Percentiles rank a stretch among this genome's conserved stretches.
Conservation (phyloP, 2,888 invertebrate genomes). For the Caenorhabditis zanzibari region DNA sequence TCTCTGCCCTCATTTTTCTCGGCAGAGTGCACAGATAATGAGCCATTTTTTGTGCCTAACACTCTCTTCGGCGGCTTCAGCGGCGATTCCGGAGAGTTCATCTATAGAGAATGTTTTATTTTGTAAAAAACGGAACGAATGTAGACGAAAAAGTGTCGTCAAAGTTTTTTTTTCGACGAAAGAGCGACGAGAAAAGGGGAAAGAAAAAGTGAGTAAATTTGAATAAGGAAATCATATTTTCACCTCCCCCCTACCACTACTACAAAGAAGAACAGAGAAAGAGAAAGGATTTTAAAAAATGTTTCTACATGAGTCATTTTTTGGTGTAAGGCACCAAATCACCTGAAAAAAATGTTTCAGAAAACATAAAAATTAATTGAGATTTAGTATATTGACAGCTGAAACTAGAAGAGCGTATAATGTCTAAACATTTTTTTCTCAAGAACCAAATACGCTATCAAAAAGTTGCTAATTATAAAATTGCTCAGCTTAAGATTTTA, state of each 20-base stretch:
- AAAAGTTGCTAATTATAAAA: too few species aligned
- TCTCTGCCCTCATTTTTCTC: conserved; percentile 53
- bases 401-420: too few species aligned
- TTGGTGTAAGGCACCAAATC: too few species aligned
- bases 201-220: conserved; percentile 40
- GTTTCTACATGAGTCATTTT: neutral
- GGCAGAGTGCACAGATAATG: conserved; percentile 14
- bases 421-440: too few species aligned
- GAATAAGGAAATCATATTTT: conserved; percentile 51
- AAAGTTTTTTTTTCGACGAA: neutral
- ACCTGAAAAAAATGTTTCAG: too few species aligned
- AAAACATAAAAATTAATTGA: neutral
- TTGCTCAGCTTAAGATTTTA: too few species aligned
- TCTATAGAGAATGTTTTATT: neutral
- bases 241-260: neutral
- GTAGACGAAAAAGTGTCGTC: conserved; percentile 7
- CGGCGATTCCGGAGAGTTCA: conserved; percentile 21
- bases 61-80: conserved; percentile 67
- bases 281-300: neutral
- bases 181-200: neutral
- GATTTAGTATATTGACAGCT: neutral
- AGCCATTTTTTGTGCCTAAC: conserved; percentile 35
- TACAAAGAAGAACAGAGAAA: conserved; percentile 1
- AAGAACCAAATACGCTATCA: too few species aligned
- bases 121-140: neutral